Evolutionary conservation across 2,113 vertebrate genomes (phyloP).

Genomic region (Agapornis roseicollis): DNA sequence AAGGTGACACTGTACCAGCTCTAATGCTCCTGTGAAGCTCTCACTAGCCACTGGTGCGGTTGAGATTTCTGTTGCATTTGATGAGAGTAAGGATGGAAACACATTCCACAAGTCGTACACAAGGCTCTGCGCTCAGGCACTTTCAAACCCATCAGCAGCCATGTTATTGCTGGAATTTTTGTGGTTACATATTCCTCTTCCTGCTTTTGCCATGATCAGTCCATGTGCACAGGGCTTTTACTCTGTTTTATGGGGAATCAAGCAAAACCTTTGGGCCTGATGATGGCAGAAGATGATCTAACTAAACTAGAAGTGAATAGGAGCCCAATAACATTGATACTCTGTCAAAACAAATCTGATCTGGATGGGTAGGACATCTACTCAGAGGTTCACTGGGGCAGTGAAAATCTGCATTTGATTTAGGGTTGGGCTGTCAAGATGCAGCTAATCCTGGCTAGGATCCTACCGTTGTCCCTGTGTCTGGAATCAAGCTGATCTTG

Average conservation of each 20-base stretch:
- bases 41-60: no score
- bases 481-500: not conserved
- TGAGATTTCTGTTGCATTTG: not conserved
- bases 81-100: not conserved
- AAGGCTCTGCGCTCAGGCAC: not conserved
- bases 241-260: not conserved
- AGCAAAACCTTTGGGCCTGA: not conserved
- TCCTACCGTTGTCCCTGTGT: not conserved
- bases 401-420: not conserved
- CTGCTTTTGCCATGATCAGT: not conserved
- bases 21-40: not conserved
- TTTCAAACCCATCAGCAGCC: not conserved
- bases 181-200: not conserved
- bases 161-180: not conserved
- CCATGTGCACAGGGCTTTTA: not conserved
- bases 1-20: not conserved
- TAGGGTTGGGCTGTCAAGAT: not conserved
- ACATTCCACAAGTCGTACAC: not conserved
- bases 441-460: not conserved
- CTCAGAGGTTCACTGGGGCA: not conserved
- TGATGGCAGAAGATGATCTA: not conserved
- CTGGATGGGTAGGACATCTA: not conserved
- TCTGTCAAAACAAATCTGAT: not conserved
- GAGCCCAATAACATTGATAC: fast-evolving
- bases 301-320: not conserved